These are phyloP conservation scores for Aviceda subcristata DNA, from an alignment of 2,113 vertebrate species.

Conservation along the genomic window DNA sequence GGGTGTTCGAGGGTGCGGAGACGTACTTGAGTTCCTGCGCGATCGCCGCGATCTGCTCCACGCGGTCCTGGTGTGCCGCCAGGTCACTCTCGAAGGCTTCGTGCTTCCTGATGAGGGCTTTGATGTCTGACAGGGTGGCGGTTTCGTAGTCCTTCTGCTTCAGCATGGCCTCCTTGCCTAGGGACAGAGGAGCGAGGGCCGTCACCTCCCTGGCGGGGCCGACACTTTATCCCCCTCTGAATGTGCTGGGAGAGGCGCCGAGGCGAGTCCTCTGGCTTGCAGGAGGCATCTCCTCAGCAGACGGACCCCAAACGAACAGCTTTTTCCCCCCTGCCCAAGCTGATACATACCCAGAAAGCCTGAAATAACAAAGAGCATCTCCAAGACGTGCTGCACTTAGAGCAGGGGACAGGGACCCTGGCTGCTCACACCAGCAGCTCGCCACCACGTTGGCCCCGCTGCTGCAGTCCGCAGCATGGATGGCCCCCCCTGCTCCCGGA, in stretches of 20 bases:
- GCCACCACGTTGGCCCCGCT: too few relatives aligned
- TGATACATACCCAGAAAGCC: too few relatives aligned
- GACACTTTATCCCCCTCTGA: background rate
- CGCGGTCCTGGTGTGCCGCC: constrained; percentile 92
- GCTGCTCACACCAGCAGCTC: too few relatives aligned
- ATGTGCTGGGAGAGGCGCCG: background rate
- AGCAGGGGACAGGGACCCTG: background rate
- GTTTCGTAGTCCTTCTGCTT: constrained; percentile 89
- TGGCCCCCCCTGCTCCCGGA: too few relatives aligned
- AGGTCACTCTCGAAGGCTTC: constrained; percentile 96
- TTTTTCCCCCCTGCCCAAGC: background rate
- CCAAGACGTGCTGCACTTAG: background rate
- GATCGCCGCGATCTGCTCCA: constrained; percentile 95
- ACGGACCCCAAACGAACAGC: background rate
- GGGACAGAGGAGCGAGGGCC: background rate
- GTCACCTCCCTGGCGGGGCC: background rate
- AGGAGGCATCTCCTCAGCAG: background rate
- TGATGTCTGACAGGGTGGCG: constrained; percentile 87
- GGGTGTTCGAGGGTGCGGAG: background rate
- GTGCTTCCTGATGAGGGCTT: constrained; percentile 91
- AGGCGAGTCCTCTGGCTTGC: background rate
- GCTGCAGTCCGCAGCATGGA: too few relatives aligned
- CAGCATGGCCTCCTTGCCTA: constrained; percentile 91
- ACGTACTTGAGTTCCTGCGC: constrained; percentile 93
- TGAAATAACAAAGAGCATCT: background rate